These are phyloP conservation scores for Amia ocellicauda DNA, from an alignment of 2,113 vertebrate species.

Conservation along the genomic window DNA sequence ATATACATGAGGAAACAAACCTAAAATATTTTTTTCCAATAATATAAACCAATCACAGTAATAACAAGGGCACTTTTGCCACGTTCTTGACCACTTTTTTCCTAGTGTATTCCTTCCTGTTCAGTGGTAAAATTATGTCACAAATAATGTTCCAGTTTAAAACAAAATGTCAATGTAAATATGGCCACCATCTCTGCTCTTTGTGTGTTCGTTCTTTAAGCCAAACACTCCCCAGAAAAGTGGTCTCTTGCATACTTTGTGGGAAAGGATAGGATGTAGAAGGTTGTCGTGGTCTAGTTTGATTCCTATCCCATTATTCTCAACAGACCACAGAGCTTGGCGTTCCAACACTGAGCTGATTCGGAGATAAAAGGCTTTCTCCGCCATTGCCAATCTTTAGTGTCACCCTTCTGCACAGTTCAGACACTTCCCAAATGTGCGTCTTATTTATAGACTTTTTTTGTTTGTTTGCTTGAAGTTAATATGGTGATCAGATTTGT, in stretches of 20 bases:
- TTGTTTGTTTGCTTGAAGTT: conserved; percentile 46
- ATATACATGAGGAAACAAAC: too few species aligned
- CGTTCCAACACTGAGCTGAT: conserved; percentile 43
- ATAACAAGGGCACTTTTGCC: too few species aligned
- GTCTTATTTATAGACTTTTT: conserved; percentile 45
- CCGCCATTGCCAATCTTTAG: conserved; percentile 46
- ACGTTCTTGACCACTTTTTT: conserved; percentile 1
- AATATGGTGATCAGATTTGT: conserved; percentile 64
- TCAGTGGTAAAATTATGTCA: too few species aligned
- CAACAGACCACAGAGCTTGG: too few species aligned
- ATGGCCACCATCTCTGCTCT: conserved; percentile 53
- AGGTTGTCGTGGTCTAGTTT: conserved; percentile 29
- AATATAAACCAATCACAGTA: too few species aligned
- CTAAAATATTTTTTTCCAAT: too few species aligned
- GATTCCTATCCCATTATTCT: conserved; percentile 44
- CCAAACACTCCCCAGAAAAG: conserved; percentile 44
- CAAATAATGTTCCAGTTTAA: too few species aligned
- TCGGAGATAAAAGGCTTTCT: conserved; percentile 56
- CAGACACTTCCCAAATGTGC: conserved; percentile 40
- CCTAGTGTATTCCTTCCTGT: too few species aligned
- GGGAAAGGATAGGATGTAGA: conserved; percentile 37
- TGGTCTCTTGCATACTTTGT: conserved; percentile 52
- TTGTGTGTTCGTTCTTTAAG: conserved; percentile 55
- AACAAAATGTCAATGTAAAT: conserved; percentile 20
- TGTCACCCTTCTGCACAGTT: conserved; percentile 51